These are phyloP conservation scores for Metopia argyrocephala DNA, from an alignment of 2,888 invertebrate genomes.

Conservation along the genomic window DNA sequence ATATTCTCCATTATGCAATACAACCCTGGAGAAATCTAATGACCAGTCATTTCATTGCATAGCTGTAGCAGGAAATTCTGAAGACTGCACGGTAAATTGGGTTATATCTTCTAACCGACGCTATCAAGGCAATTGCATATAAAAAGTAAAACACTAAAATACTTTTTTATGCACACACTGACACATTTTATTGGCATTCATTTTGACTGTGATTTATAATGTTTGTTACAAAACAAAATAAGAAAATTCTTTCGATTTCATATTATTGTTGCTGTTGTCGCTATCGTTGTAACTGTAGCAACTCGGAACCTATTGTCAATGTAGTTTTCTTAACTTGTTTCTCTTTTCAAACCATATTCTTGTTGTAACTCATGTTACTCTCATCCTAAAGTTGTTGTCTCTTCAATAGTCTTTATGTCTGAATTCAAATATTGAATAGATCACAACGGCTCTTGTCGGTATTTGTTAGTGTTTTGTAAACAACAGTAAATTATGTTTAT, in stretches of 20 bases:
- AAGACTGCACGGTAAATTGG: background rate
- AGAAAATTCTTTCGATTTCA: conserved; percentile 23
- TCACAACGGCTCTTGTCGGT: background rate
- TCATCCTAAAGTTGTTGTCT: background rate
- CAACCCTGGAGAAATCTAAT: no score
- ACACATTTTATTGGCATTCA: conserved; percentile 42
- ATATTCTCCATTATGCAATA: no score
- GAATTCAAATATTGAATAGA: conserved; percentile 4
- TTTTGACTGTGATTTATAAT: conserved; percentile 49
- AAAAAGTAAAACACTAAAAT: background rate
- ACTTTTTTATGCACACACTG: background rate
- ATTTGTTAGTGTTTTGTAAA: conserved; percentile 12
- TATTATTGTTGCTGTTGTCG: conserved; percentile 26
- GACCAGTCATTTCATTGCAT: no score
- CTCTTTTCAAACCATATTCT: conserved; percentile 4
- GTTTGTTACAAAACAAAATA: conserved; percentile 39
- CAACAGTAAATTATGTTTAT: conserved; percentile 28
- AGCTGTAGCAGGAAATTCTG: no score
- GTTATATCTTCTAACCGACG: background rate
- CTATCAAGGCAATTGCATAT: background rate
- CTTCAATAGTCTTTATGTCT: background rate
- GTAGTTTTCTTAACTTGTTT: conserved; percentile 6
- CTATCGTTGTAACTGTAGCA: background rate
- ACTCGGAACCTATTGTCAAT: background rate
- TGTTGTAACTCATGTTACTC: background rate